Evolutionary conservation across 2,113 vertebrate genomes (phyloP), one percentile per base, ranked within the genome.

Genomic region (Mixornis gularis): DNA sequence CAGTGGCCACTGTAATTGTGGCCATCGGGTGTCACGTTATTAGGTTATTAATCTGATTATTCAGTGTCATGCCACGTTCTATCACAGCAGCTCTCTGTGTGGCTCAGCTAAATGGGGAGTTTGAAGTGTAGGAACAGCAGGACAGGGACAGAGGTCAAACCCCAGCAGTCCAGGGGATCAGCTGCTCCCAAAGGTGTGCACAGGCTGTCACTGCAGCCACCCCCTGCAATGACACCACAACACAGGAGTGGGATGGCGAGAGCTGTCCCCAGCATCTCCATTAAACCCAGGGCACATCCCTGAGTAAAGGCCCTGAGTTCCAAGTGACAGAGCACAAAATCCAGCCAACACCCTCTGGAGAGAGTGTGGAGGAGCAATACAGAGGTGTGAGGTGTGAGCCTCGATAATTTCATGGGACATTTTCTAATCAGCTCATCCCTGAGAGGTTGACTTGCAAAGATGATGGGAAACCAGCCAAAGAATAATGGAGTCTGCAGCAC

Each of bases 291-390:
- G 60, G 96, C 94, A 95, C 91, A 95, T 84, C 95, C 83, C 94
- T 94, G 62, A 91, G 94, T 93, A 97, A 74, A 96, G 90, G 93
- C 85, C 94, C 85, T 36, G 82, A 95, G 91, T 36, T 96, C 93
- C 90, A 17, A 93, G 83, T 92, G 97, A 90, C 92, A 89, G 90
- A 93, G 90, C 95, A 81, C 94, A 91, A 73, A 76, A 79, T 87
- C 53, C 85, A 92, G 84, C 34, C 13, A 91, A 46, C 20, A 22
- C 3, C 9, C 82, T 68, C 94, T 95, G 92, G 78, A 97, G 95
- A 92, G 94, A 4, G 66, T 95, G 86, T 21, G 66, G 90, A 95
- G 95, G 89, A 96, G 78, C 38, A 81, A 78, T 19, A 20, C 62
- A 52, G 89, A 36, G 90, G 71, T 84, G 58, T 10, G 82, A 95